Base-by-base conservation (phyloP, 2,113 vertebrate species). In the Dicentrarchus labrax region DNA sequence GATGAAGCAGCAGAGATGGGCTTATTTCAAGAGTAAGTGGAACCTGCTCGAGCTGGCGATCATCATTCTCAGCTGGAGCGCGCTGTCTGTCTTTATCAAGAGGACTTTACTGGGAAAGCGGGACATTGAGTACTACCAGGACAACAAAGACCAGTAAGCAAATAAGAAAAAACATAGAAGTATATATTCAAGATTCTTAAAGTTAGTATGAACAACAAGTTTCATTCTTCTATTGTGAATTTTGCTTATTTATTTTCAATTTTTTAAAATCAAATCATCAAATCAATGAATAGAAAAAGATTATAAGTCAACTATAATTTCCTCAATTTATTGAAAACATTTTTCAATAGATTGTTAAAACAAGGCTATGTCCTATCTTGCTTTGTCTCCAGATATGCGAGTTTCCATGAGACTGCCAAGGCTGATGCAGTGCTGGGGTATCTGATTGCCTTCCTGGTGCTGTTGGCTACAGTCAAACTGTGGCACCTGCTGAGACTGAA, bases 401-500 rank as follows among this genome's bases (percentile, higher is more conserved):
- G 95, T 93, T 99, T 99, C 92, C 95, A 96, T 53, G 96, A 98
- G 92, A 98, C 97, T 0, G 98, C 97, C 0, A 94, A 91, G 50
- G 96, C 97, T 0, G 97, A 99, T 21, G 95, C 96, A 22, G 95
- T 95, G 72, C 95, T 99, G 69, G 98, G 98, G 64, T 98, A 99
- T 93, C 93, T 98, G 84, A 96, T 98, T 61, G 98, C 98, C 1
- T 97, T 99, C 93, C 91, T 99, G 79, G 97, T 99, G 67, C 95
- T 99, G 62, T 94, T 99, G 84, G 96, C 97, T 81, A 99, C 97
- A 1, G 91, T 98, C 86, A 99, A 99, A 89, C 92, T 99, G 82
- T 99, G 98, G 98, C 97, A 98, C 83, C 96, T 99, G 80, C 92
- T 99, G 92, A 96, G 98, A 88, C 90, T 99, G 86, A 99, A 99